Base-by-base conservation (phyloP, 2,888 invertebrate genomes). In the Nebria salina region DNA sequence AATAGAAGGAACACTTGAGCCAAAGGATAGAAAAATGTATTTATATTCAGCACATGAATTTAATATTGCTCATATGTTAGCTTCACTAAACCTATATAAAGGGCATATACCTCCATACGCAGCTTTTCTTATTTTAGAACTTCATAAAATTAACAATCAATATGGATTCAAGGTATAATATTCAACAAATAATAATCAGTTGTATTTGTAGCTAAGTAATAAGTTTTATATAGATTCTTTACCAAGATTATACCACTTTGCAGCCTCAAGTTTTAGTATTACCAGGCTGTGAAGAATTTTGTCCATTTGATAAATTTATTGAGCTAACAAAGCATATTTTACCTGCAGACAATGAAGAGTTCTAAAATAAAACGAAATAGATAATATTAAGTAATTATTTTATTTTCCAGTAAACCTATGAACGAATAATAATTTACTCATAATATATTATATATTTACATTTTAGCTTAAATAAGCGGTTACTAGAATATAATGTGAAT, bases 21-120 rank as follows among this genome's bases (percentile, higher is more conserved):
- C 91, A n/a, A 76, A 76, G 7, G 85, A 86, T 4, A 87, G 90
- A n/a, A 92, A 92, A 85, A 88, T 93, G 83, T 91, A 88, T 83
- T 89, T 92, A 83, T 93, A 92, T 85, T 89, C 92, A 0, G 93
- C 92, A 0, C 94, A 94, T 85, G 94, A 94, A 86, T 91, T 92
- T 0, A 93, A 94, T 0, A 87, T 94, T 6, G 91, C 91, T 0
- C 91, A 92, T 83, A 86, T 94, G 66, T 86, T 94, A 65, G 87
- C 90, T 15, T 91, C 92, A 1, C 85, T 94, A 65, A 90, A 90
- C 54, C 88, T 93, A 9, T 94, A 92, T 91, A 90, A 92, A 77
- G 86, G 87, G 42, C 91, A 91, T 84, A 42, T 83, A 66, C 83
- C 83, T 6, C 77, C 83, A 9, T 83, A 80, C 74, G 82, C 83